Conservation (phyloP, 2,113 vertebrate species). For the Corynorhinus townsendii region DNA sequence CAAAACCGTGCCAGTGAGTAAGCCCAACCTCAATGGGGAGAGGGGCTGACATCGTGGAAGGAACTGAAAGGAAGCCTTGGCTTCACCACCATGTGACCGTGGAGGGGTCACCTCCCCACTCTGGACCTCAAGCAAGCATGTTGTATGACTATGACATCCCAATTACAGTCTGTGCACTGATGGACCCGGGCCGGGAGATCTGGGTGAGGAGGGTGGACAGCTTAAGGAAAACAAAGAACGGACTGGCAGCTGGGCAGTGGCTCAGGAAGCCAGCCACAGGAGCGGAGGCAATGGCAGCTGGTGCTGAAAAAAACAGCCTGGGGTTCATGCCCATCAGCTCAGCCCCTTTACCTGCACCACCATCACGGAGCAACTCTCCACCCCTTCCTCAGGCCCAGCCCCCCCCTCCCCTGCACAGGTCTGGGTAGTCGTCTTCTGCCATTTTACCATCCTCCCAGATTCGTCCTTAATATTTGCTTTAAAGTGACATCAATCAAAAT, state of each 20-base stretch:
- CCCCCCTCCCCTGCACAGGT: neutral
- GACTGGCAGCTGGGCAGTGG: conserved; percentile 43
- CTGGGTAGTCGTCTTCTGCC: neutral
- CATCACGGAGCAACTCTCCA: neutral
- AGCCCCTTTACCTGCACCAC: neutral
- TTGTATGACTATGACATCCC: conserved; percentile 17
- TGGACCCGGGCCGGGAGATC: neutral
- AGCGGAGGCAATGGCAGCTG: neutral
- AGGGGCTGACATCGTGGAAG: neutral
- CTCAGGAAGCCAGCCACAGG: neutral
- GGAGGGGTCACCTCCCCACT: neutral
- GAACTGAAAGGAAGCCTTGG: neutral
- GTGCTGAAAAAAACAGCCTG: neutral
- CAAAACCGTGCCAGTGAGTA: neutral
- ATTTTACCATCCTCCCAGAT: neutral
- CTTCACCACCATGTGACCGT: neutral
- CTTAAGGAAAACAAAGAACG: neutral
- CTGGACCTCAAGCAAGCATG: neutral
- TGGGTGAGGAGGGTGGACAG: conserved; percentile 3
- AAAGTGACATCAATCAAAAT: neutral
- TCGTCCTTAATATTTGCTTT: neutral
- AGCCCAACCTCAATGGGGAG: neutral
- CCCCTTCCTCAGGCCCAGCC: neutral
- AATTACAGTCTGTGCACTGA: conserved; percentile 28
- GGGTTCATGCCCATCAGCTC: neutral